Evolutionary conservation across 2,888 invertebrate genomes (phyloP), one percentile per base, ranked within the genome.

Genomic region (Torymus texanus): DNA sequence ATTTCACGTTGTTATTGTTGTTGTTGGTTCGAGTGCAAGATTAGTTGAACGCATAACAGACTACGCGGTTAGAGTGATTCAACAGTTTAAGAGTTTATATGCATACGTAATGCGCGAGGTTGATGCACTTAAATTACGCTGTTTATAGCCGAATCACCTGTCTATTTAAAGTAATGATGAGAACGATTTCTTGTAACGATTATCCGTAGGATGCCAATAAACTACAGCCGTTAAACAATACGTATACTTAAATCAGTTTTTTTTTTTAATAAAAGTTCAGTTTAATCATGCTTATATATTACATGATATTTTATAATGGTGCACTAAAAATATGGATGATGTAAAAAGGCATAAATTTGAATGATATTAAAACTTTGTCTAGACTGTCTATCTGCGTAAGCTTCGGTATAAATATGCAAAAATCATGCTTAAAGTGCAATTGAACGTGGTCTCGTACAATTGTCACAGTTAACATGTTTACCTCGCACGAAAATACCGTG

Each of bases 121-220:
- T 56, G 29, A 58, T 41, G 68, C 16, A 41, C 68, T 58, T 29
- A n/a, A 56, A 58, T 68, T 58, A 58, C 29, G 13, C 29, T 68
- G 41, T 41, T 56, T 29, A 16, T 29, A 29, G 29, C 24, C 24
- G 67, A 67, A 67, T 68, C 53, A 67, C 18, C 29, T 56, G 29
- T 16, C 16, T 68, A 68, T 58, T 68, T 58, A 58, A 58, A 41
- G 24, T 58, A 13, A 58, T 68, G 29, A 29, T 29, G 29, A 29
- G 29, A 29, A 8, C 29, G 8, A 29, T 29, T 29, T 29, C 29
- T 41, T 41, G 5, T 41, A 41, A 41, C 41, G 41, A 41, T 41
- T 41, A 41, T 5, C 41, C 41, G 8, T 8, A 41, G 8, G 8
- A 41, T 41, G 41, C 41, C 41, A 8, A 8, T 41, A 8, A 41